phyloP scores from a whole-genome alignment of 2,113 vertebrate genomes.

The Glaucidium brasilianum region DNA sequence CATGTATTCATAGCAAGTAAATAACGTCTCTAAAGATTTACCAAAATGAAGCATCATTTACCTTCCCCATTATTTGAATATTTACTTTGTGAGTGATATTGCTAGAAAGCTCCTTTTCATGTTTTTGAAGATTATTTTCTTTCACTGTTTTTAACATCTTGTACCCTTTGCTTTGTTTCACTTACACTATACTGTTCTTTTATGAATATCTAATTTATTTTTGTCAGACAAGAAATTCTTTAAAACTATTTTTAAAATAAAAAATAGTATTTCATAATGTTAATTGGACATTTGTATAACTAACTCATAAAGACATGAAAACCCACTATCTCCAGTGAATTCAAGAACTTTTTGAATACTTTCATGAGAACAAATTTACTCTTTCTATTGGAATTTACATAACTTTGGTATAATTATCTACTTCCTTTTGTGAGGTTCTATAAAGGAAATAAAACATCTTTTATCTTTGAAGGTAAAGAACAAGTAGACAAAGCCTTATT shows the following conservation, averaged over 20 bases:
- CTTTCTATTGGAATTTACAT: constrained; percentile 38
- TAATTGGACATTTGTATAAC: background rate
- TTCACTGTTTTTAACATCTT: background rate
- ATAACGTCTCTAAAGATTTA: background rate
- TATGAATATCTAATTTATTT: background rate
- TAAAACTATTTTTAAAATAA: background rate
- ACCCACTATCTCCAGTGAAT: background rate
- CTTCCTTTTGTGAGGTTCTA: background rate
- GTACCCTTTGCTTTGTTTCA: background rate
- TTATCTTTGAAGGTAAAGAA: constrained; percentile 18
- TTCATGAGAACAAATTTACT: background rate
- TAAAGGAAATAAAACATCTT: constrained; percentile 36
- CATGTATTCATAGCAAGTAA: background rate
- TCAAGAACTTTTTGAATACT: background rate
- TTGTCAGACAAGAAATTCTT: background rate
- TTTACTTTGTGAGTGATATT: background rate
- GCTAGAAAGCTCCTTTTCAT: background rate
- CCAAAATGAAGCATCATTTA: background rate
- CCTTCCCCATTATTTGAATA: background rate
- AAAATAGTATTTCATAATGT: constrained; percentile 14
- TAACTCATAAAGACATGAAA: background rate
- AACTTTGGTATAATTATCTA: constrained; percentile 31
- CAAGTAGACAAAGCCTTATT: background rate
- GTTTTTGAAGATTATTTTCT: background rate
- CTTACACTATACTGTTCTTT: background rate